Base-by-base conservation (phyloP, 53 echinoderm and acorn worm species). In the Luidia sarsii region DNA sequence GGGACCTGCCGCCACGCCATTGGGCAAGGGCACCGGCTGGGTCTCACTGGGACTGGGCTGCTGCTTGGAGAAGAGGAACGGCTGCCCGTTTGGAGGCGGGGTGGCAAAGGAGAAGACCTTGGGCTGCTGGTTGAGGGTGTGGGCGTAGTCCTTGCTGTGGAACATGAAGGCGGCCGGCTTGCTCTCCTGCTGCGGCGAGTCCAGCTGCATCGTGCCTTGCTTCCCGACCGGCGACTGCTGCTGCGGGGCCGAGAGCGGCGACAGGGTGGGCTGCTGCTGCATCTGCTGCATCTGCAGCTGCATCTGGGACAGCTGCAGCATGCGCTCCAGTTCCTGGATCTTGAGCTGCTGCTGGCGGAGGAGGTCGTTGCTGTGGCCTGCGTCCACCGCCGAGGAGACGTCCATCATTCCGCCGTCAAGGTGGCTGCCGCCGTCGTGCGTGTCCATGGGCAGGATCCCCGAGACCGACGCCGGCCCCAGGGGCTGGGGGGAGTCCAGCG, bases 261-360 rank as follows among this genome's bases (percentile, higher is more conserved):
- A 15, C 43, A 60, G 18, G 14, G 39, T 32, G 23, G 59, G 51
- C 33, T 83, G 89, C 64, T 83, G 84, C 13, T 87, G 66, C n/a
- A 68, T 81, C 59, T 89, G 89, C 43, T 82, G 89, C 34, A 91
- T 84, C 37, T 82, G 89, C 1, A 91, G 87, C 61, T 94, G 88
- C 65, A 91, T 83, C 61, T 99, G 93, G 18, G 93, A 93, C 35
- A 94, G 80, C 54, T 86, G 79, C 53, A 93, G 67, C 54, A 91
- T 89, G 32, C 74, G 90, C 63, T 99, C 91, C 30, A 99, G 71
- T 67, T 99, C 93, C 68, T 93, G 89, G 31, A 99, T 99, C 54
- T 89, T 90, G 51, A 81, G 80, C 48, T 94, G 93, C 67, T 99
- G 99, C 64, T 99, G 87, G 35, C 83, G 73, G 14, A 99, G 68